These are phyloP conservation scores for Hirundo rustica DNA, from an alignment of 2,797 vertebrate species.

Conservation along the genomic window DNA sequence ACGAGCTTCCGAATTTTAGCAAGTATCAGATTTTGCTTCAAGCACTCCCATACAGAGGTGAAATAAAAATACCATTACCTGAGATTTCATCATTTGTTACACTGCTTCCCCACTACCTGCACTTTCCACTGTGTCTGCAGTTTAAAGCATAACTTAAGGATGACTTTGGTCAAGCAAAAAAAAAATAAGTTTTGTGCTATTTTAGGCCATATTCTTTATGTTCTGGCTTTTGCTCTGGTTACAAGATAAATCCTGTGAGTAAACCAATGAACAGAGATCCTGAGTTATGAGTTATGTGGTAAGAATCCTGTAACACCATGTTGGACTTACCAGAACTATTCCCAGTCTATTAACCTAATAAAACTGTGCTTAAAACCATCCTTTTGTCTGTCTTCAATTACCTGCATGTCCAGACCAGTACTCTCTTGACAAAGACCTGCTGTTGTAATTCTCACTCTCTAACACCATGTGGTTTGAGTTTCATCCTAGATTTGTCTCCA, in stretches of 20 bases:
- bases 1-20: background rate
- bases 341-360: background rate
- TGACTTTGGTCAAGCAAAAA: background rate
- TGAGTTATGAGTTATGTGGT: background rate
- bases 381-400: constrained; percentile 33
- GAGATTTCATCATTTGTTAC: constrained; percentile 1
- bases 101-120: constrained; percentile 14
- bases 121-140: constrained; percentile 19
- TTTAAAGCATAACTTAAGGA: background rate
- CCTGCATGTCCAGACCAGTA: background rate
- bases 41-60: background rate
- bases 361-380: constrained; percentile 14
- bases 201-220: constrained; percentile 3
- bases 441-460: background rate
- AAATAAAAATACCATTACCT: background rate
- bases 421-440: background rate
- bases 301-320: constrained; percentile 3
- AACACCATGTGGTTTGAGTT: background rate
- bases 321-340: background rate
- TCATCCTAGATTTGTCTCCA: background rate
- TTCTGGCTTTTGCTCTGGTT: background rate
- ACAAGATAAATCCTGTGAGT: constrained; percentile 14
- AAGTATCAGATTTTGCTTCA: background rate
- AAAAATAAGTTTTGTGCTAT: constrained; percentile 1
- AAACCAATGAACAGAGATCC: background rate